Conservation (phyloP, 1,140 invertebrate species). For the Trinorchestia longiramus region DNA sequence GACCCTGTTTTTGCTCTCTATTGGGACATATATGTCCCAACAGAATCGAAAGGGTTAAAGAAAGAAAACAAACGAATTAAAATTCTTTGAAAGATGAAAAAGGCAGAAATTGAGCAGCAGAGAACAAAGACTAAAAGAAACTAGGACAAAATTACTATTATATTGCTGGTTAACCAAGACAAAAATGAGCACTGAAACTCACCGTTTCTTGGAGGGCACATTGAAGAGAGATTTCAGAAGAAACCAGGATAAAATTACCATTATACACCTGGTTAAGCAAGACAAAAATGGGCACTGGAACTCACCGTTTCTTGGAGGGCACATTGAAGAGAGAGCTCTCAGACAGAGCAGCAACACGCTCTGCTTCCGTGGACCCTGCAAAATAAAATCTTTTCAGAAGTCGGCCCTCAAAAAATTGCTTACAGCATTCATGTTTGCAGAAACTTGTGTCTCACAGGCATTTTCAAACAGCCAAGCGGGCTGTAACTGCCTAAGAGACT, state of each 20-base stretch:
- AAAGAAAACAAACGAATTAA: no score
- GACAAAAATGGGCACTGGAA: not conserved
- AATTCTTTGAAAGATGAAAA: no score
- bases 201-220: constrained; percentile 26
- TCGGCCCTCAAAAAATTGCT: no score
- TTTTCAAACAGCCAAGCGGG: no score
- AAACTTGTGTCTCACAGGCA: no score
- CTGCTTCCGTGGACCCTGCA: constrained; percentile 12
- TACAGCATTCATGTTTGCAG: no score
- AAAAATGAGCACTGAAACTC: not conserved
- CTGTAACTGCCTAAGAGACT: no score
- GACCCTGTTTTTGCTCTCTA: no score
- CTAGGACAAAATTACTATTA: no score
- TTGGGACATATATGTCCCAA: no score
- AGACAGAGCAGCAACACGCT: not conserved
- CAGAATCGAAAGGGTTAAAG: no score
- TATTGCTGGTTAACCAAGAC: not conserved
- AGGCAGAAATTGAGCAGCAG: no score
- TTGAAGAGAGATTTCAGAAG: constrained; percentile 16
- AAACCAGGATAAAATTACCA: not conserved
- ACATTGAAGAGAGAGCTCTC: constrained; percentile 43
- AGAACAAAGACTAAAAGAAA: not conserved
- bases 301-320: constrained; percentile 16
- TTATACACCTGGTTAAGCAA: not conserved
- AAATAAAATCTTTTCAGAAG: not conserved